phyloP scores from a whole-genome alignment of 2,888 invertebrate genomes.

The Lycophotia porphyrea region DNA sequence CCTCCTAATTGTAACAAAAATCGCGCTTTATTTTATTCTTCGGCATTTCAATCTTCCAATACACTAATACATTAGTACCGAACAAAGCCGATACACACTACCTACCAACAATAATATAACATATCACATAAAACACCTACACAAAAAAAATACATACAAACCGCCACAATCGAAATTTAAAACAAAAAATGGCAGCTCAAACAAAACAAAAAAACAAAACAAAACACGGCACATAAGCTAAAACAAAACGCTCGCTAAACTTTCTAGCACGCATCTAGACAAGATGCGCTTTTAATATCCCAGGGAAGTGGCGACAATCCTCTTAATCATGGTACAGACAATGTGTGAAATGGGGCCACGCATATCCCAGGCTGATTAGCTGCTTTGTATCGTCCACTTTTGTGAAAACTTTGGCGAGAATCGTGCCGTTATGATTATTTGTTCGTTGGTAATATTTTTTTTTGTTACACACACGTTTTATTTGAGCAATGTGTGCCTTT shows the following conservation, averaged over 20 bases:
- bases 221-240: conserved; percentile 58
- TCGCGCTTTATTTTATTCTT: not conserved
- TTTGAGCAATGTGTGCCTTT: conserved; percentile 51
- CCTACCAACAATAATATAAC: conserved; percentile 18
- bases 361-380: conserved; percentile 87
- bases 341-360: conserved; percentile 89
- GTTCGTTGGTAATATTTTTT: conserved; percentile 57
- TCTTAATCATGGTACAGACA: conserved; percentile 89
- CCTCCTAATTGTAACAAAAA: too few species aligned
- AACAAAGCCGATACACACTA: not conserved
- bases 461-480: conserved; percentile 58
- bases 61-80: not conserved
- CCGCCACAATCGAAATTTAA: conserved; percentile 53
- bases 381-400: conserved; percentile 85
- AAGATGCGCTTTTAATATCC: conserved; percentile 89
- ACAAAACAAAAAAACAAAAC: conserved; percentile 51
- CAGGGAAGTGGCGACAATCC: conserved; percentile 89
- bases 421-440: conserved; percentile 74
- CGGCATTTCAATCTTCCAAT: not conserved
- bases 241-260: conserved; percentile 65
- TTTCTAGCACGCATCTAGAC: conserved; percentile 68
- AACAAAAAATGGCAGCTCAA: conserved; percentile 52
- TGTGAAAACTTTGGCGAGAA: conserved; percentile 74
- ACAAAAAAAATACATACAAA: conserved; percentile 33
- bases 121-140: conserved; percentile 45